Evolutionary conservation across 2,888 invertebrate genomes (phyloP), one percentile per base, ranked within the genome.

Genomic region (Invenusta paracnida): DNA sequence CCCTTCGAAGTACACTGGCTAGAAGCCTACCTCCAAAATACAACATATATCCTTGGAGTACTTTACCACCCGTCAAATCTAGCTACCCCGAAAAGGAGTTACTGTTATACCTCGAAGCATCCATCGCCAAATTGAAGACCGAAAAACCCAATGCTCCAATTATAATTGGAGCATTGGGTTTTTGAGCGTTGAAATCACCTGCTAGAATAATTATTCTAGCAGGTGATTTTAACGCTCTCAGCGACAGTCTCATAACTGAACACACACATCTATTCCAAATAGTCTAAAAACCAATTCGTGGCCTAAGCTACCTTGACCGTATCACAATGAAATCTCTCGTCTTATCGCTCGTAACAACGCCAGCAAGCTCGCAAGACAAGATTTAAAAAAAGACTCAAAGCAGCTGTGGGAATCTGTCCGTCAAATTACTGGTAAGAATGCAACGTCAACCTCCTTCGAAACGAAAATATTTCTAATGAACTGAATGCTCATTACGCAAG

Each of bases 131-230:
- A 27, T 13, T 27, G 27, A 79, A 28, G 29, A 28, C 25, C 23
- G 29, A 79, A 27, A 27, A 79, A n/a, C 79, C 29, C 29, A 79
- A 13, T 28, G 27, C 23, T 79, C 11, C 79, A 27, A 79, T 79
- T n/a, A n/a, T n/a, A n/a, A n/a, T n/a, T n/a, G n/a, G n/a, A n/a
- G n/a, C n/a, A n/a, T n/a, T n/a, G n/a, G n/a, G n/a, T n/a, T n/a
- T n/a, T n/a, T n/a, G 79, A 11, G 23, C n/a, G 29, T 79, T 79
- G 29, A 79, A 79, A n/a, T 79, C 79, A 27, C 79, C 79, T 79
- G 79, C n/a, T 27, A 79, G 23, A 11, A 79, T 79, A 28, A n/a
- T n/a, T 28, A 79, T 79, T 11, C 23, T 79, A 27, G n/a, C 79
- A 79, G 79, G 79, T 27, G 79, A 79, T n/a, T 79, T 79, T n/a